Evolutionary conservation across 1,140 invertebrate genomes (phyloP).

Genomic region (Drosophila chauvacae): DNA sequence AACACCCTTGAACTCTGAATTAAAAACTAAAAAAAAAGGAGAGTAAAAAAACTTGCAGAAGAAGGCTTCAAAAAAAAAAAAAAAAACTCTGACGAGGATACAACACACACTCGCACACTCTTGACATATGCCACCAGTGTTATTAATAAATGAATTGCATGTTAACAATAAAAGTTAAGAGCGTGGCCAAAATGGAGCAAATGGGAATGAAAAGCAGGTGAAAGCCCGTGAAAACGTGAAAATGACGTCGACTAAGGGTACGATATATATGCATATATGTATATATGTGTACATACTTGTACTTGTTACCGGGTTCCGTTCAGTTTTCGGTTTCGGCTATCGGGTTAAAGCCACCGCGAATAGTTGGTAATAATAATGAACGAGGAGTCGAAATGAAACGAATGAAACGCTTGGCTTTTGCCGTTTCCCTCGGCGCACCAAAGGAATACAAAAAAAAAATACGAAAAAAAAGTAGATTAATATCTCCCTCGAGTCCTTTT

Average conservation of each 20-base stretch:
- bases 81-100: slow-evolving; percentile 5
- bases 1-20: not conserved
- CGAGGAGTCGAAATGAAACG: slow-evolving; percentile 51
- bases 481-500: slow-evolving; percentile 81
- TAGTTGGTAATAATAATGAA: slow-evolving; percentile 82
- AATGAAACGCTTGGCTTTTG: slow-evolving; percentile 69
- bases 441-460: not conserved
- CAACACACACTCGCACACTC: slow-evolving; percentile 28
- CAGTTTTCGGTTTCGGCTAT: slow-evolving; percentile 74
- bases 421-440: slow-evolving; percentile 16
- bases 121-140: slow-evolving; percentile 74
- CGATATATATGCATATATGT: not conserved
- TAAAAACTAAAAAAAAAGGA: not conserved
- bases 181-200: slow-evolving; percentile 55
- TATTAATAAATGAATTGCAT: slow-evolving; percentile 83
- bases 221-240: slow-evolving; percentile 60
- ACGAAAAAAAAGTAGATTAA: slow-evolving; percentile 66
- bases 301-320: slow-evolving; percentile 55
- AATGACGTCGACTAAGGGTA: slow-evolving; percentile 39
- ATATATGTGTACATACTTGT: not conserved
- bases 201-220: slow-evolving; percentile 74
- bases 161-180: slow-evolving; percentile 82
- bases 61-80: not conserved
- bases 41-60: not conserved
- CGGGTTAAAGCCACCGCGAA: slow-evolving; percentile 73